Base-by-base conservation (phyloP, 2,888 invertebrate species). In the Agriopis leucophaearia region DNA sequence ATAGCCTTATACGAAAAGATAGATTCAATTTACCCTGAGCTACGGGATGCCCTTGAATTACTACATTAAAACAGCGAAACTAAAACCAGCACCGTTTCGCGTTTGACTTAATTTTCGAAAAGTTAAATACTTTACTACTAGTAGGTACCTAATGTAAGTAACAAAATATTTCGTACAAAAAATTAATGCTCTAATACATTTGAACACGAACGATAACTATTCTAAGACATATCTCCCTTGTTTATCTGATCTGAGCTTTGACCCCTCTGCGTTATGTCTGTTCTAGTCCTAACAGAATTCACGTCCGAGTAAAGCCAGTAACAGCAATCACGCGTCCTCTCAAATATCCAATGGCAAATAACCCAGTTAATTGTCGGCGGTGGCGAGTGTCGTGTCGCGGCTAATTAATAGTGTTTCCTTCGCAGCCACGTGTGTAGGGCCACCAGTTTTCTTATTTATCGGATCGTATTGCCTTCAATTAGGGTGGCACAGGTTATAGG, bases 361-460 rank as follows among this genome's bases (percentile, higher is more conserved):
- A 16, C 18, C 38, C 50, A 56, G 63, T 62, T 45, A 63, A 56
- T 36, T 38, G 47, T 57, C 38, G 48, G 38, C 57, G 44, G 35
- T 9, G 9, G 6, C 59, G 56, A 64, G n/a, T n/a, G n/a, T n/a
- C 1, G 68, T 64, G 63, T 63, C 57, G 40, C 42, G 75, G 73
- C 73, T 71, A 76, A 89, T 89, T 89, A 90, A 89, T 89, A 82
- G 84, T 84, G 79, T 83, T 81, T 77, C 83, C 71, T 69, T 76
- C 73, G 71, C 44, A 66, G 70, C 81, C 86, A 84, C 85, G 85
- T 86, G 85, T 80, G 79, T 70, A 7, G 82, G 82, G 84, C 85
- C 85, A 73, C 86, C 89, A 87, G 86, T 87, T 85, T 88, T 85
- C 89, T 89, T 89, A 90, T 90, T 90, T 90, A 90, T 90, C 85